Conservation (phyloP, 1,140 invertebrate species). For the Brachionus asplanchnoidis region DNA sequence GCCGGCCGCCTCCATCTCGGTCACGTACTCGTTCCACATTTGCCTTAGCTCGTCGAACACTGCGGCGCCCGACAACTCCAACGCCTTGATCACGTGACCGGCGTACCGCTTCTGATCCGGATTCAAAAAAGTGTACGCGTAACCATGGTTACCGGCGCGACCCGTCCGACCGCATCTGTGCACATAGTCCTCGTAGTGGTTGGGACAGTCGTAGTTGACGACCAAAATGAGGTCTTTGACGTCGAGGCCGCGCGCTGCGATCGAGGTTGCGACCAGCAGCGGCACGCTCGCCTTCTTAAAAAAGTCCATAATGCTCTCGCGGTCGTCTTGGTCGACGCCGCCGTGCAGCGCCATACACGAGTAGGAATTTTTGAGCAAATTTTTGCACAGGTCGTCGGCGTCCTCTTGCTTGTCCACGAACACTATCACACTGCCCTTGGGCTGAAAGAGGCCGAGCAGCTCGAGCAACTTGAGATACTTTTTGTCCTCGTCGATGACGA, state of each 20-base stretch:
- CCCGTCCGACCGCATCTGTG: constrained; percentile 83
- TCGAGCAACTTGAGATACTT: constrained; percentile 97
- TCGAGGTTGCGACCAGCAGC: constrained; percentile 78
- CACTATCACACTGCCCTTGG: constrained; percentile 85
- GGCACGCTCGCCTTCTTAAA: constrained; percentile 85
- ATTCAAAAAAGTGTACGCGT: constrained; percentile 91
- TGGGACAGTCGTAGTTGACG: constrained; percentile 98
- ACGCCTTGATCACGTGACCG: constrained; percentile 83
- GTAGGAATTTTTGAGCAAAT: constrained; percentile 87
- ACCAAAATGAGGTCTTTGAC: constrained; percentile 96
- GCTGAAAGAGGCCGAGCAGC: constrained; percentile 85
- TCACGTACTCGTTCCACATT: constrained; percentile 83
- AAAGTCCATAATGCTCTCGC: constrained; percentile 93
- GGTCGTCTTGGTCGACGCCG: constrained; percentile 97
- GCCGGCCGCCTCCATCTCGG: constrained; percentile 75
- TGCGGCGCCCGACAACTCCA: constrained; percentile 72
- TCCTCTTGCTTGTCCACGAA: constrained; percentile 99
- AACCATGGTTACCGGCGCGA: constrained; percentile 91
- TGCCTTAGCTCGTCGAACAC: constrained; percentile 71
- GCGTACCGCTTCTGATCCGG: constrained; percentile 85
- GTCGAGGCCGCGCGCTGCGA: constrained; percentile 91
- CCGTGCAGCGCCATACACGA: constrained; percentile 97
- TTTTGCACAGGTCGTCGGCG: constrained; percentile 83
- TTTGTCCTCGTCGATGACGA: constrained; percentile 85
- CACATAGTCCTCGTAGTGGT: constrained; percentile 99